phyloP scores from a whole-genome alignment of 2,888 invertebrate species.

The Cordilura impudica region DNA sequence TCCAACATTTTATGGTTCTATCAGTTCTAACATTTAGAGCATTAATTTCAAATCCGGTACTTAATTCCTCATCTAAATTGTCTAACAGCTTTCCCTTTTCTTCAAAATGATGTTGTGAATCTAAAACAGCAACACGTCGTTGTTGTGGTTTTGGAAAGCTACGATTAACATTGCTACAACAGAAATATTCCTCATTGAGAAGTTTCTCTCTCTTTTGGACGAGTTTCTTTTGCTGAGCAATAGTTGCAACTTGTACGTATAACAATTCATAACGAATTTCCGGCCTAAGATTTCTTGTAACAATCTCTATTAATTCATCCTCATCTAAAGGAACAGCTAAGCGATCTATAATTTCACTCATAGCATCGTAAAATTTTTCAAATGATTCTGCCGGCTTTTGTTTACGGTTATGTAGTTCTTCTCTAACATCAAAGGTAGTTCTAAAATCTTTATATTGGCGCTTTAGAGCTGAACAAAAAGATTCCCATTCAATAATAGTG shows the following conservation, averaged over 20 bases:
- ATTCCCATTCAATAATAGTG: background rate
- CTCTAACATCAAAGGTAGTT: background rate
- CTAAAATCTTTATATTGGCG: background rate
- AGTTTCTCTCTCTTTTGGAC: no score
- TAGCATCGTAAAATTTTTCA: background rate
- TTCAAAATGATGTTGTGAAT: no score
- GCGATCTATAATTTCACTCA: background rate
- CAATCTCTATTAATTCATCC: background rate
- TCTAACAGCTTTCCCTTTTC: no score
- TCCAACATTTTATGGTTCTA: slow-evolving; percentile 36
- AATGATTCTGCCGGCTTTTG: slow-evolving; percentile 2
- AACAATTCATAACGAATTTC: slow-evolving; percentile 5
- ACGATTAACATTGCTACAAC: no score
- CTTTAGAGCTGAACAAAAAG: background rate
- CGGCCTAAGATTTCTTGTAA: background rate
- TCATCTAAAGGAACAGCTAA: background rate
- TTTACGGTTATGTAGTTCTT: background rate
- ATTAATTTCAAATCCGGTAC: no score
- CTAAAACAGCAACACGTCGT: no score
- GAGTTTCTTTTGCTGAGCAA: no score
- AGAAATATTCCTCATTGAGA: no score
- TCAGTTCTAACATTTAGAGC: no score
- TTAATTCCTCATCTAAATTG: no score
- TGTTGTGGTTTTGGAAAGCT: no score
- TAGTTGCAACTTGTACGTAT: no score